Conservation (phyloP, 2,888 invertebrate genomes). For the Chesias legatella region DNA sequence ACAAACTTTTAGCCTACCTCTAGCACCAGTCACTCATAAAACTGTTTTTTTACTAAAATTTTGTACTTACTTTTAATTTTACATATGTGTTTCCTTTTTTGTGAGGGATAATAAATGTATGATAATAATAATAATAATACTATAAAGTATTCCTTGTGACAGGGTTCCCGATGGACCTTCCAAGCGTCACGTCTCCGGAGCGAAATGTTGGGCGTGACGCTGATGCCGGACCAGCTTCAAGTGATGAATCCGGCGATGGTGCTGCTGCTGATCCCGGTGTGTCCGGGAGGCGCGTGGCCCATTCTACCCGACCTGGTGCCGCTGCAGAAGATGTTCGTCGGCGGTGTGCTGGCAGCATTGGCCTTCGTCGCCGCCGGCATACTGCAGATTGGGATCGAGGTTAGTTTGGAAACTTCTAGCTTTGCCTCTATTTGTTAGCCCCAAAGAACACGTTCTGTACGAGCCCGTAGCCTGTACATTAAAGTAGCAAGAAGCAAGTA, state of each 20-base stretch:
- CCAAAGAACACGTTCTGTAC: too few relatives aligned
- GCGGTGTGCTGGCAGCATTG: conserved; percentile 69
- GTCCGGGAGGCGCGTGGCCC: conserved; percentile 71
- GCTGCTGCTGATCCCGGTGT: conserved; percentile 84
- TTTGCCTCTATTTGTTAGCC: too few relatives aligned
- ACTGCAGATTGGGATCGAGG: conserved; percentile 81
- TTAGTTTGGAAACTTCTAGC: conserved; percentile 21
- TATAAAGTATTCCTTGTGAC: background rate
- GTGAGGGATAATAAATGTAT: too few relatives aligned
- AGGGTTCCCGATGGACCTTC: conserved; percentile 89
- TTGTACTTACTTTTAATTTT: too few relatives aligned
- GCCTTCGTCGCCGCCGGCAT: conserved; percentile 84
- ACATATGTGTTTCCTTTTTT: too few relatives aligned
- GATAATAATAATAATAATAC: background rate
- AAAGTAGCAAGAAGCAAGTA: too few relatives aligned
- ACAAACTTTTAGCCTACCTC: too few relatives aligned
- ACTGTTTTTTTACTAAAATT: too few relatives aligned
- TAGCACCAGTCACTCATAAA: too few relatives aligned
- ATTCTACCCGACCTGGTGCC: conserved; percentile 74
- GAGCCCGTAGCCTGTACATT: too few relatives aligned
- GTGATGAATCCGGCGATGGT: conserved; percentile 88
- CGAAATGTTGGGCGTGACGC: conserved; percentile 69
- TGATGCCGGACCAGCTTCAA: conserved; percentile 90
- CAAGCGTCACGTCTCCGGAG: conserved; percentile 87
- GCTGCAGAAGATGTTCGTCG: conserved; percentile 87